A percentile compares a stretch with the other conserved stretches of the same genome.
phyloP scores from a whole-genome alignment of 2,113 vertebrate genomes.

The Rutilus rutilus region DNA sequence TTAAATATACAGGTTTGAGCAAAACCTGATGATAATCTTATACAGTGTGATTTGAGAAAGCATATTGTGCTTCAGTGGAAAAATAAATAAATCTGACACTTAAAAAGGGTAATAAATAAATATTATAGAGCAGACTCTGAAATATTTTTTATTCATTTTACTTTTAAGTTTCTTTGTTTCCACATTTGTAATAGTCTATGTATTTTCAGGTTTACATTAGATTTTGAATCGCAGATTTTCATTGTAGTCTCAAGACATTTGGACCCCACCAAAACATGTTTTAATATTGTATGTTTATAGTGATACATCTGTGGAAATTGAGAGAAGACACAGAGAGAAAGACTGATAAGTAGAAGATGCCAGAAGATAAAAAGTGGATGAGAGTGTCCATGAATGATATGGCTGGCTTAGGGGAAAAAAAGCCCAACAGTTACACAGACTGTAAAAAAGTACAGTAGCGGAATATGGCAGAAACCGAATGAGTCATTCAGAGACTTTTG shows the following conservation, averaged over 20 bases:
- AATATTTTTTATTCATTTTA: background rate
- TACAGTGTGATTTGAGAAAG: background rate
- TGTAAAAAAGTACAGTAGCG: conserved; percentile 9
- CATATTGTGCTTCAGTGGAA: background rate
- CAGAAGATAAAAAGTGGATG: conserved; percentile 49
- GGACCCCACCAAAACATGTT: background rate
- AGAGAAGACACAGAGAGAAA: background rate
- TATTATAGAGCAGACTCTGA: background rate
- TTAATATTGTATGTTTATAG: background rate
- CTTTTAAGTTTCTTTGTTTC: background rate
- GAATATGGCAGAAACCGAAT: conserved; percentile 1
- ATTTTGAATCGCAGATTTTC: background rate
- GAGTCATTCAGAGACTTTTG: conserved; percentile 32
- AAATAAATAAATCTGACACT: background rate
- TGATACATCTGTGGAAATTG: background rate
- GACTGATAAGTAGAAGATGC: background rate
- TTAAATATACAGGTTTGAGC: background rate
- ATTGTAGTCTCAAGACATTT: background rate
- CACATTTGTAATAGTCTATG: background rate
- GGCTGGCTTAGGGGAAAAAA: background rate
- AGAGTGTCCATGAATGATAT: background rate
- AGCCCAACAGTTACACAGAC: background rate
- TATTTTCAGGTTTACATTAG: background rate
- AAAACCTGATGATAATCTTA: background rate
- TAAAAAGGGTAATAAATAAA: background rate